Evolutionary conservation across 2,797 vertebrate genomes (phyloP).

Genomic region (Falco berigora): DNA sequence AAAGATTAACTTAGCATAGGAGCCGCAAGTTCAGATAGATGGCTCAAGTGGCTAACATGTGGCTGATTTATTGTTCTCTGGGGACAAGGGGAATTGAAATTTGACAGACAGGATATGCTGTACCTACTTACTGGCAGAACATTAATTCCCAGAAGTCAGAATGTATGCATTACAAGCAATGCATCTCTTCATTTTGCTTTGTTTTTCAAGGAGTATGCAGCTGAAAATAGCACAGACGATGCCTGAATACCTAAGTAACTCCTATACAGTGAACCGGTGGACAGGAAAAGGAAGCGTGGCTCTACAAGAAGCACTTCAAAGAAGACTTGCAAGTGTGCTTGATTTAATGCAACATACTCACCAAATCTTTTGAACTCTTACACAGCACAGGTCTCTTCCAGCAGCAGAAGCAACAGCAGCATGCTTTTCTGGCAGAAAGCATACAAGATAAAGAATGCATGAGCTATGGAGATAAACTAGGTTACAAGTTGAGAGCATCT

Average conservation of each 20-base stretch:
- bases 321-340: background rate
- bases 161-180: slow-evolving; percentile 17
- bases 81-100: slow-evolving; percentile 45
- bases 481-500: background rate
- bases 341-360: background rate
- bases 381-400: background rate
- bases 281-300: slow-evolving; percentile 25
- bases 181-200: slow-evolving; percentile 24
- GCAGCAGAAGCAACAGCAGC: background rate
- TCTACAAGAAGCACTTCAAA: slow-evolving; percentile 23
- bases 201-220: background rate
- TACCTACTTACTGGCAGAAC: slow-evolving; percentile 42
- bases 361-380: background rate
- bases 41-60: slow-evolving; percentile 16
- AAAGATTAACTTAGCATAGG: slow-evolving; percentile 16
- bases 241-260: background rate
- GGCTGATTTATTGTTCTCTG: slow-evolving; percentile 43
- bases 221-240: background rate
- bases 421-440: background rate
- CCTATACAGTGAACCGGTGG: background rate
- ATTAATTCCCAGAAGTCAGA: slow-evolving; percentile 49
- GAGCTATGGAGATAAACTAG: background rate
- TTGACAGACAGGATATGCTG: background rate
- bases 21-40: slow-evolving; percentile 16
- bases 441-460: background rate